These are phyloP conservation scores for Pomatostomus ruficeps DNA, from an alignment of 2,113 vertebrate species.

Conservation along the genomic window DNA sequence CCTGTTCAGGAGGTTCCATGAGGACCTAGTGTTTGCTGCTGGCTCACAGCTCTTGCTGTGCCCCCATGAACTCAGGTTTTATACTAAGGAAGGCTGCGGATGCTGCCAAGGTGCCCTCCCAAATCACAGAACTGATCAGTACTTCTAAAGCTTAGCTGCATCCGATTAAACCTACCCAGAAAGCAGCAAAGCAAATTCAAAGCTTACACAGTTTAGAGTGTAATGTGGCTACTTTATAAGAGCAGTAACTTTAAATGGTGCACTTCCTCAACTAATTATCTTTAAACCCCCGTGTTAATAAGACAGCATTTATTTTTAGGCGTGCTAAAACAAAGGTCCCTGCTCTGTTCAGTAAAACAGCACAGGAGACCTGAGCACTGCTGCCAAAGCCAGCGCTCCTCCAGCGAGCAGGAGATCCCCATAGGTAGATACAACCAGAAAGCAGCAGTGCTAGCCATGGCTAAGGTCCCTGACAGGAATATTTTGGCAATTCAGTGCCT, in stretches of 20 bases:
- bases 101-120: accelerated
- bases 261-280: background rate
- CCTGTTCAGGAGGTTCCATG: accelerated
- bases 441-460: background rate
- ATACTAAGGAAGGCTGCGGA: background rate
- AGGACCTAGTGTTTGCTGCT: background rate
- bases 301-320: background rate
- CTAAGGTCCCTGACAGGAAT: background rate
- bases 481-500: background rate
- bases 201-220: accelerated
- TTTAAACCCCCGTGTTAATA: background rate
- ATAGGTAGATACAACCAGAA: background rate
- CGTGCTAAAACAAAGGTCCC: background rate
- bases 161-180: background rate
- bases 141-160: background rate
- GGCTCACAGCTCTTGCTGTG: background rate
- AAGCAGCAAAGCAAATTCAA: background rate
- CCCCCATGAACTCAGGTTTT: background rate
- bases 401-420: background rate
- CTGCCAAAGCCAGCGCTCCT: background rate
- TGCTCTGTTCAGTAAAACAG: background rate
- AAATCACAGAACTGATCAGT: background rate
- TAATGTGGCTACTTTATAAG: background rate
- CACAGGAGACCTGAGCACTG: background rate
- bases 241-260: background rate